Evolutionary conservation across 2,888 invertebrate genomes (phyloP).

Genomic region (Timema cristinae): DNA sequence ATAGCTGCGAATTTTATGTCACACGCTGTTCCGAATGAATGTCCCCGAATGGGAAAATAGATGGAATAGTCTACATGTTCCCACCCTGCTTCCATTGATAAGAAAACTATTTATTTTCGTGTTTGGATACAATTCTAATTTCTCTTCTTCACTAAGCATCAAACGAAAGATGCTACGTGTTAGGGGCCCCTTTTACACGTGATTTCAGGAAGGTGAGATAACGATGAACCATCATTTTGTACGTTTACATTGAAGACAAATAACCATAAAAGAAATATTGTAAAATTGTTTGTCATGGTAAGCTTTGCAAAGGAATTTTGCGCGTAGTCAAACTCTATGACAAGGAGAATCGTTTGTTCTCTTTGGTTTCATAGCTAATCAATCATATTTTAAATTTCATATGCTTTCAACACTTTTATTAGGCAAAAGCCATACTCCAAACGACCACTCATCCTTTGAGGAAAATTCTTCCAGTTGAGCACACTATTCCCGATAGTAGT

Average conservation of each 20-base stretch:
- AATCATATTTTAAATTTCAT: not conserved
- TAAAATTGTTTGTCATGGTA: not conserved
- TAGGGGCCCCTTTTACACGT: not conserved
- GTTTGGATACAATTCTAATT: not conserved
- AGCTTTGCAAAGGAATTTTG: slow-evolving; percentile 5
- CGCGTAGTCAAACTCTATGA: not conserved
- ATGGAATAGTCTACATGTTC: not conserved
- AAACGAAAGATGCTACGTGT: not conserved
- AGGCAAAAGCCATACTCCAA: not conserved
- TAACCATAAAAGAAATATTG: not conserved
- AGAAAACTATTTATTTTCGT: not conserved
- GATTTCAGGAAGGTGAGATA: not conserved
- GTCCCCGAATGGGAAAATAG: not conserved
- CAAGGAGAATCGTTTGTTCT: not conserved
- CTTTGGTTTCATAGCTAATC: not conserved
- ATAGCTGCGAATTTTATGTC: not conserved
- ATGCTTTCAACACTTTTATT: not conserved
- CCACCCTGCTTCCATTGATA: not conserved
- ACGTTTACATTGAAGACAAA: not conserved
- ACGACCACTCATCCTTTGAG: not conserved
- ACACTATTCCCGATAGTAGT: not conserved
- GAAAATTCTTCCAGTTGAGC: not conserved
- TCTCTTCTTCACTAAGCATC: not conserved
- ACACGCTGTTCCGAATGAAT: not conserved
- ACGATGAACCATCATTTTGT: not conserved